Evolutionary conservation across 2,888 invertebrate genomes (phyloP), one percentile per base, ranked within the genome.

Genomic region (Pyrrhia umbra): DNA sequence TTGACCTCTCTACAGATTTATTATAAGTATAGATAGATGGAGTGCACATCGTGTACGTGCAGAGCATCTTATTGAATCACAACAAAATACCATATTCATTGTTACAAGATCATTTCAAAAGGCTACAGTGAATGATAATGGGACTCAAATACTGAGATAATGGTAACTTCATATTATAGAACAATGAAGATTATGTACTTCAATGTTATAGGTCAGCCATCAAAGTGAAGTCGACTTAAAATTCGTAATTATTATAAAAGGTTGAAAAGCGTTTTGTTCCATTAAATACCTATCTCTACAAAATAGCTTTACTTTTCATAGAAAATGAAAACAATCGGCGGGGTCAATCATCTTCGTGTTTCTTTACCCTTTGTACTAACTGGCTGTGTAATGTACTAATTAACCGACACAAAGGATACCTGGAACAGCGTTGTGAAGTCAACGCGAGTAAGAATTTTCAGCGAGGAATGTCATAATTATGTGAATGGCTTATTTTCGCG

Each of bases 211-310:
- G 23, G 23, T 37, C 62, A 43, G 25, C n/a, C n/a, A 52, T 52
- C 25, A 52, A 52, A 52, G 10, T 37, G 16, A 27, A 66, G 20
- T 66, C 25, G 16, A 67, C n/a, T 45, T 30, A 20, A 66, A 54
- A 54, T n/a, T 27, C 16, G 13, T 34, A 43, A 58, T 27, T 42
- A 13, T 18, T 2, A 34, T 30, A 23, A 49, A 23, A 64, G 23
- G 8, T 16, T 23, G 10, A 9, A 20, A 45, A 23, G 9, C n/a
- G 27, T 52, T 21, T 13, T 20, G 13, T 40, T 40, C 30, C 2
- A 40, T 40, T 46, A 8, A 20, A 6, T 21, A 25, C 6, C 16
- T 27, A n/a, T 18, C 30, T 30, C 30, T 9, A 10, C 30, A 9
- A 30, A n/a, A 30, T 30, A 30, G 30, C 13, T 30, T 13, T 13